Evolutionary conservation across 2,113 vertebrate species (phyloP), one percentile per base, ranked within the genome.

Genomic region (Dipodomys spectabilis): DNA sequence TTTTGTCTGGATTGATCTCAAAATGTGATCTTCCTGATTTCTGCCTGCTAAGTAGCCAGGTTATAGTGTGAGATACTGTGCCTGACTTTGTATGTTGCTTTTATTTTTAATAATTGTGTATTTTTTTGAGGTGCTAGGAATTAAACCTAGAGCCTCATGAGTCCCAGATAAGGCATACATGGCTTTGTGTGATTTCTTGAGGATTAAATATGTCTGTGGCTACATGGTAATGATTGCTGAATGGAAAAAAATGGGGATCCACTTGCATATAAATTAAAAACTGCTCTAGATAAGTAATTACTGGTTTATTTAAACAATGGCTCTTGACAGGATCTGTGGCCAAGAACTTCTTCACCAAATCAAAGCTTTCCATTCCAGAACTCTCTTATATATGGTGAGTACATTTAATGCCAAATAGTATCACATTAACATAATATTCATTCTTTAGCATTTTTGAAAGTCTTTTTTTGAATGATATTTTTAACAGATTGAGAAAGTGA

Each of bases 311-410:
- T 93, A 85, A 96, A 96, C 45, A 69, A 72, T 96, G 7, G 2
- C 18, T 97, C 94, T 93, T 97, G 96, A 86, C 95, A 99, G 99
- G 99, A 97, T 98, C 99, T 0, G 98, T 99, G 84, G 99, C 99
- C 94, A 99, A 99, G 98, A 99, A 99, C 97, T 99, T 99, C 97
- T 99, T 99, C 98, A 99, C 99, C 64, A 99, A 99, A 97, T 99
- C 99, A 73, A 99, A 99, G 96, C 99, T 99, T 57, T 99, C 99
- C 3, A 99, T 99, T 90, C 98, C 97, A 74, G 99, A 99, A 90
- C 99, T 99, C 72, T 99, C 99, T 92, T 99, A 99, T 94, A 99
- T 99, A 96, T 99, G 99, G 99, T 99, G 95, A 98, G 98, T 98
- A 96, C 12, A 80, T 23, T 85, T 93, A 94, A 92, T 92, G 45